Base-by-base conservation (phyloP, 2,797 vertebrate genomes). In the Aeoliscus strigatus region DNA sequence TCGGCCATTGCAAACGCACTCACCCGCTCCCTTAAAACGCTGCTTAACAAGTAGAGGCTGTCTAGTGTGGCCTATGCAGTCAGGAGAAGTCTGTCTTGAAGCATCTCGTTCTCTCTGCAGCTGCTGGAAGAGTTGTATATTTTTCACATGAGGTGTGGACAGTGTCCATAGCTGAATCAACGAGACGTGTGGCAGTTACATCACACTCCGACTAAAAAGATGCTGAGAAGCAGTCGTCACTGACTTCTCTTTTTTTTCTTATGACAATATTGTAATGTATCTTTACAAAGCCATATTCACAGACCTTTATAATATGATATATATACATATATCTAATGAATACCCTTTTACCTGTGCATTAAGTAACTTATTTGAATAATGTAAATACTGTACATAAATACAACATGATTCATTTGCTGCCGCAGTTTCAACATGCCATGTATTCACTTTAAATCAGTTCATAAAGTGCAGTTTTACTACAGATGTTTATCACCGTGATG, bases 21-120 rank as follows among this genome's bases (percentile, higher is more conserved):
- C 86, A 97, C 93, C 73, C 91, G 92, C 90, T 98, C 95, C 86
- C 93, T 97, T 86, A 97, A 96, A 91, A 94, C 88, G 86, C 94
- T 97, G 91, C 94, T 96, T 80, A 96, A 92, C 86, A 96, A 96
- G 83, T 95, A 90, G 90, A 86, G 70, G 68, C 66, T 75, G 55
- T 65, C 30, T 66, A 62, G 75, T 68, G 75, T 76, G 69, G 73
- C 75, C 77, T 76, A 75, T 40, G 45, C 67, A 70, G 67, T 81
- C 67, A 45, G 63, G 17, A 44, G 37, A 54, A 31, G 38, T 62
- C 68, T 66, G 59, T 68, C 61, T 81, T 76, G 43, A 42, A 87
- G 81, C 75, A 82, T 86, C 87, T 87, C 75, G 83, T 83, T 38
- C n/a, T 54, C 55, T 65, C 45, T 55, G 14, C 57, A 45, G 47